phyloP scores from a whole-genome alignment of 1,140 invertebrate genomes.

The Homarus americanus region DNA sequence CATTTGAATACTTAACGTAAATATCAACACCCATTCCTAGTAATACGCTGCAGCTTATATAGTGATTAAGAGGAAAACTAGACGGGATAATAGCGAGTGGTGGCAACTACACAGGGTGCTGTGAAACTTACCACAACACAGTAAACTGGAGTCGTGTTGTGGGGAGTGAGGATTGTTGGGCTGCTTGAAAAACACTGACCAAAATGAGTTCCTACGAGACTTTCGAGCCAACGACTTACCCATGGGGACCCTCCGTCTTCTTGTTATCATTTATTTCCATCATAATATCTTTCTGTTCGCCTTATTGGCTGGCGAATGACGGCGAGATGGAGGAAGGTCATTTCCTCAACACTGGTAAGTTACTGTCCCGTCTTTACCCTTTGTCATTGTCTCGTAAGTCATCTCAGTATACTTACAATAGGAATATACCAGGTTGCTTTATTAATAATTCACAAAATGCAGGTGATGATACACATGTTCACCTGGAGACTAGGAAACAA shows the following conservation, averaged over 20 bases:
- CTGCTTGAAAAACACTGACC: neutral
- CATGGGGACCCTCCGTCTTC: slow-evolving; percentile 76
- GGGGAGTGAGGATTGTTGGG: neutral
- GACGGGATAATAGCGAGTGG: neutral
- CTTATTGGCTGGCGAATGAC: slow-evolving; percentile 95
- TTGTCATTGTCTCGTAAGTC: too few relatives aligned
- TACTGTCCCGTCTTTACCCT: neutral
- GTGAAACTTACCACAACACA: neutral
- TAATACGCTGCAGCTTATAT: neutral
- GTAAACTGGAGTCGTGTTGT: neutral
- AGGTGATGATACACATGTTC: too few relatives aligned
- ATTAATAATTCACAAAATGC: too few relatives aligned
- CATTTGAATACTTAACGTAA: neutral
- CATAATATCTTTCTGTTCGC: slow-evolving; percentile 92
- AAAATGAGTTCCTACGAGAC: slow-evolving; percentile 66
- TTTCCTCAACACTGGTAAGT: slow-evolving; percentile 89
- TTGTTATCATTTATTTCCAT: slow-evolving; percentile 86
- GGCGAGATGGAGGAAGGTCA: slow-evolving; percentile 87
- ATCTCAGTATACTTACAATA: too few relatives aligned
- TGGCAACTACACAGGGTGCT: neutral
- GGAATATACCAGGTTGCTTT: too few relatives aligned
- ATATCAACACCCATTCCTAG: neutral
- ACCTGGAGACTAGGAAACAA: too few relatives aligned
- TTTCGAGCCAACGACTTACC: slow-evolving; percentile 70
- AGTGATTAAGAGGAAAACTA: neutral